Conservation (phyloP, 2,797 vertebrate genomes). For the Micrastur ruficollis region DNA sequence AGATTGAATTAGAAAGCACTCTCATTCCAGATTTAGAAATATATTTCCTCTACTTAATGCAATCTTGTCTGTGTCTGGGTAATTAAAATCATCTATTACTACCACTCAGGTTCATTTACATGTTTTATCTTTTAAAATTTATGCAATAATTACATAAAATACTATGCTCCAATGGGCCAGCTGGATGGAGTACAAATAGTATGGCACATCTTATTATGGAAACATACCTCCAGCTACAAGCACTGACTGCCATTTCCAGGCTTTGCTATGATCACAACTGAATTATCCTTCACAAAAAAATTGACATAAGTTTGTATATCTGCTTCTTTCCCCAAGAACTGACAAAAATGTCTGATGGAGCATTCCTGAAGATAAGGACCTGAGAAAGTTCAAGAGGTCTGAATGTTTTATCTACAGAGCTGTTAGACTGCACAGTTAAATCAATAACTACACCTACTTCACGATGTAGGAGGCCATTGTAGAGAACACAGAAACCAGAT, state of each 20-base stretch:
- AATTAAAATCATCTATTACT: conserved; percentile 69
- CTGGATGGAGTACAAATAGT: conserved; percentile 50
- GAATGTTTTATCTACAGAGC: background rate
- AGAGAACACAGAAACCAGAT: background rate
- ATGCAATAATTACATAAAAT: conserved; percentile 61
- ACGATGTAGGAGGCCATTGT: background rate
- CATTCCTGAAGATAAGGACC: background rate
- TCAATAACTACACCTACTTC: background rate
- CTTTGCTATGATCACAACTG: background rate
- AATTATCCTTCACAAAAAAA: background rate
- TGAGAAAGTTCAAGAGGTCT: background rate
- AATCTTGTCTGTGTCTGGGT: conserved; percentile 63
- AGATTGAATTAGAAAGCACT: conserved; percentile 68
- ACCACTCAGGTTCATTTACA: conserved; percentile 66
- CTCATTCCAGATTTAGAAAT: conserved; percentile 53
- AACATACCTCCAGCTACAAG: background rate
- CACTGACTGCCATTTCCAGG: background rate
- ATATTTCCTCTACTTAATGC: conserved; percentile 68
- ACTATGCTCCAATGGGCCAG: conserved; percentile 27
- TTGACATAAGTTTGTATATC: background rate
- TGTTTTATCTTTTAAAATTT: conserved; percentile 62
- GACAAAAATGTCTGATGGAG: background rate
- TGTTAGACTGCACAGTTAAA: background rate
- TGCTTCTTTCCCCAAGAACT: background rate
- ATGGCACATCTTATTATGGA: background rate